Evolutionary conservation across 2,888 invertebrate genomes (phyloP).

Genomic region (Xanthia icteritia): DNA sequence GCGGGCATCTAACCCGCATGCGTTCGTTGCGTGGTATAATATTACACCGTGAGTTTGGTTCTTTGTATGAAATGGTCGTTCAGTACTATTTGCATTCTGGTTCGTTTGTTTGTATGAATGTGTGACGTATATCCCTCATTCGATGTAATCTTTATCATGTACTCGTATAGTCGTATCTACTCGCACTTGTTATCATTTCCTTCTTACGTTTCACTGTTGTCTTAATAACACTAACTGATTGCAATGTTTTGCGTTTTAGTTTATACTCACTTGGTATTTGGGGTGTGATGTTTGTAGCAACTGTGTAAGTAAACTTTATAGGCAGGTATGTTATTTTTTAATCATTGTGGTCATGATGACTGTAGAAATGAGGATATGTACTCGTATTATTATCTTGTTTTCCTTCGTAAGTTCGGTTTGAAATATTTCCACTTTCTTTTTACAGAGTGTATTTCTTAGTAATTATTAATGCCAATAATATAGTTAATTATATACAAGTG

Average conservation of each 20-base stretch:
- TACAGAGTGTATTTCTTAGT: no score
- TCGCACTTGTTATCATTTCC: conserved; percentile 39
- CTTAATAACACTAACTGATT: conserved; percentile 27
- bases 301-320: conserved; percentile 1
- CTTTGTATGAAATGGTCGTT: conserved; percentile 10
- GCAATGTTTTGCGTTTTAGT: conserved; percentile 9
- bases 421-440: background rate
- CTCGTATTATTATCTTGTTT: background rate
- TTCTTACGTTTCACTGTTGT: conserved; percentile 24
- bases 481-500: background rate
- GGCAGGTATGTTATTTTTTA: conserved; percentile 3
- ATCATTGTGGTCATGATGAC: conserved; percentile 7
- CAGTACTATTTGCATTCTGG: background rate
- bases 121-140: conserved; percentile 33
- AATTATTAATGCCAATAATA: background rate
- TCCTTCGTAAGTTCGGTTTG: background rate
- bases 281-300: background rate
- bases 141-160: conserved; percentile 18
- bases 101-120: conserved; percentile 20
- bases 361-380: background rate
- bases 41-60: no score
- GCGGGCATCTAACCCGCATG: no score
- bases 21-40: background rate
- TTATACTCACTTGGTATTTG: background rate
- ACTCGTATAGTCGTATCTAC: conserved; percentile 21